phyloP scores from a whole-genome alignment of 37 sponge, comb jelly and placozoan species.

The Mnemiopsis leidyi region DNA sequence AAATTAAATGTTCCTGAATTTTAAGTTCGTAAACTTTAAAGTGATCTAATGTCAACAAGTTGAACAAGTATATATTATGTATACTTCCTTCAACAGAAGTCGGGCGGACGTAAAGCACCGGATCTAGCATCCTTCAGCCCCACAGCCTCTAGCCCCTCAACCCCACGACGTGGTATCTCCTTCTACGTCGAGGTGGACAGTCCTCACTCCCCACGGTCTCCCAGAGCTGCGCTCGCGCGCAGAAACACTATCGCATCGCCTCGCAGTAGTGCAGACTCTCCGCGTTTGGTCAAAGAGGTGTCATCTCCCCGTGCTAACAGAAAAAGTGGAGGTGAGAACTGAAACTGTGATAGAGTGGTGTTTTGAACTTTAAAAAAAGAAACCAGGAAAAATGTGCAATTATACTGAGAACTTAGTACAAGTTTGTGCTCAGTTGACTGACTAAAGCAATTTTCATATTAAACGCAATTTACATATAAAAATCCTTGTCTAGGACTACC shows the following conservation, averaged over 20 bases:
- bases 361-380: not conserved
- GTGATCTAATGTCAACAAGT: too few relatives aligned
- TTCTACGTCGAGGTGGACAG: conserved; percentile 42
- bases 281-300: not conserved
- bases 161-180: conserved; percentile 3
- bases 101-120: not conserved
- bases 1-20: too few relatives aligned
- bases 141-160: not conserved
- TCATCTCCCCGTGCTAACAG: not conserved
- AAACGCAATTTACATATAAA: not conserved
- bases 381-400: not conserved
- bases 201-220: not conserved
- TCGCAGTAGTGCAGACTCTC: not conserved
- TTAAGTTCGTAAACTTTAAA: too few relatives aligned
- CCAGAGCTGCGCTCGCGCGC: not conserved
- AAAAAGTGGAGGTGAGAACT: not conserved
- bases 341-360: not conserved
- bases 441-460: too few relatives aligned
- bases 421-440: too few relatives aligned
- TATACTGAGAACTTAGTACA: too few relatives aligned
- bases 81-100: too few relatives aligned
- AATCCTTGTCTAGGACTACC: not conserved
- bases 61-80: too few relatives aligned
- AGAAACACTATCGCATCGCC: conserved; percentile 30
- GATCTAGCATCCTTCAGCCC: not conserved